Conservation (phyloP, 2,888 invertebrate species). For the Apomyelois bistriatella region DNA sequence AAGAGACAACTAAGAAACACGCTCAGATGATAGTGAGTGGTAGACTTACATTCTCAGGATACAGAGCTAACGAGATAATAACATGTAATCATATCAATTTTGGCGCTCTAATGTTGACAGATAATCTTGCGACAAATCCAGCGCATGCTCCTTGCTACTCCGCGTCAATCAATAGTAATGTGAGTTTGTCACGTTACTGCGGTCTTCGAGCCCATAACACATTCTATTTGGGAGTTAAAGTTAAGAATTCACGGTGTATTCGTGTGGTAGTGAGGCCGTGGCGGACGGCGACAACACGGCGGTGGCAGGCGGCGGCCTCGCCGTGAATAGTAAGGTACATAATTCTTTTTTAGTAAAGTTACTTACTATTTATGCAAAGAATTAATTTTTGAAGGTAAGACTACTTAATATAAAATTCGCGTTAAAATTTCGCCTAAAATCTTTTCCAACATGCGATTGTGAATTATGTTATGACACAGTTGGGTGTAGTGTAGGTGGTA, state of each 20-base stretch:
- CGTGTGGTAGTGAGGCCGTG: conserved; percentile 55
- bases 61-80: too few species aligned
- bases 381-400: background rate
- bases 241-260: conserved; percentile 38
- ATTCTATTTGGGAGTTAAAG: conserved; percentile 16
- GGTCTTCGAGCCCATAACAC: conserved; percentile 16
- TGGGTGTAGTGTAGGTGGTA: too few species aligned
- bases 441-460: too few species aligned
- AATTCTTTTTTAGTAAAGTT: background rate
- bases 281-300: conserved; percentile 64
- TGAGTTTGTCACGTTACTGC: conserved; percentile 29
- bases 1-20: too few species aligned
- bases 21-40: too few species aligned
- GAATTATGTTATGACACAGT: too few species aligned
- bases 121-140: conserved; percentile 13
- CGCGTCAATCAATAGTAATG: conserved; percentile 28
- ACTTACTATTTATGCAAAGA: background rate
- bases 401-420: too few species aligned
- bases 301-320: conserved; percentile 72
- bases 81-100: background rate
- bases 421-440: too few species aligned
- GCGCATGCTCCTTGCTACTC: conserved; percentile 29
- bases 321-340: conserved; percentile 74
- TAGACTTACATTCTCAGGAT: too few species aligned
- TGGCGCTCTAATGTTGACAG: conserved; percentile 5